Evolutionary conservation across 1,140 invertebrate genomes (phyloP).

Genomic region (Drosophila teissieri): DNA sequence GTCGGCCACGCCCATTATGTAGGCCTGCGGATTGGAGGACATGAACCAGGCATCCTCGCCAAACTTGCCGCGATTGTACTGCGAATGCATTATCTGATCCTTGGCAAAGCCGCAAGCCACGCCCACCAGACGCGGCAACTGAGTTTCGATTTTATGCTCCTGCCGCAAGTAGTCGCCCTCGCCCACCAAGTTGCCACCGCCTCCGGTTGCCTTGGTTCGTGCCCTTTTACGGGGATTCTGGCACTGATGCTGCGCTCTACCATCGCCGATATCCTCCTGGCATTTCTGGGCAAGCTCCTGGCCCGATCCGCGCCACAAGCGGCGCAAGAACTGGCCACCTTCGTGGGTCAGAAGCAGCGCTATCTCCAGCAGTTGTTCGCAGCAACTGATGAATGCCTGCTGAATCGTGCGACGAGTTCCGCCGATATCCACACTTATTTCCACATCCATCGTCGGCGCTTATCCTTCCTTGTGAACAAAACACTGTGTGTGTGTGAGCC

Average conservation of each 20-base stretch:
- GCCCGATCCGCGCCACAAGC: neutral
- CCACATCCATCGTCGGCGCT: constrained; percentile 9
- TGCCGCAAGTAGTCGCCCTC: neutral
- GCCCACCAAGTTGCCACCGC: neutral
- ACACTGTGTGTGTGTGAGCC: neutral
- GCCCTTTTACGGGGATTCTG: neutral
- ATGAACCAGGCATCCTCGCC: constrained; percentile 70
- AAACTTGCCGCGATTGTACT: constrained; percentile 37
- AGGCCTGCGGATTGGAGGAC: constrained; percentile 2
- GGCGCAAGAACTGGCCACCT: neutral
- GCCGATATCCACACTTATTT: neutral
- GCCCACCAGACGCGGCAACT: constrained; percentile 30
- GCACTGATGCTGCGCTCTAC: neutral
- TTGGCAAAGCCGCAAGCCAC: constrained; percentile 64
- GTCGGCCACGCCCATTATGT: constrained; percentile 62
- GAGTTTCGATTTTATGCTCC: neutral
- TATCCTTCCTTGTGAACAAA: neutral
- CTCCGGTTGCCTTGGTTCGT: neutral
- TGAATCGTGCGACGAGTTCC: constrained; percentile 1
- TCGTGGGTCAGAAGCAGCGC: neutral
- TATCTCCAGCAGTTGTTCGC: constrained; percentile 9
- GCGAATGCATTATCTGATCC: constrained; percentile 19
- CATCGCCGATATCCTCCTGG: neutral
- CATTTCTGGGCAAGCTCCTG: neutral
- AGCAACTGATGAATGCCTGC: constrained; percentile 10